Evolutionary conservation across 2,113 vertebrate genomes (phyloP).

Genomic region (Zosterops borbonicus): DNA sequence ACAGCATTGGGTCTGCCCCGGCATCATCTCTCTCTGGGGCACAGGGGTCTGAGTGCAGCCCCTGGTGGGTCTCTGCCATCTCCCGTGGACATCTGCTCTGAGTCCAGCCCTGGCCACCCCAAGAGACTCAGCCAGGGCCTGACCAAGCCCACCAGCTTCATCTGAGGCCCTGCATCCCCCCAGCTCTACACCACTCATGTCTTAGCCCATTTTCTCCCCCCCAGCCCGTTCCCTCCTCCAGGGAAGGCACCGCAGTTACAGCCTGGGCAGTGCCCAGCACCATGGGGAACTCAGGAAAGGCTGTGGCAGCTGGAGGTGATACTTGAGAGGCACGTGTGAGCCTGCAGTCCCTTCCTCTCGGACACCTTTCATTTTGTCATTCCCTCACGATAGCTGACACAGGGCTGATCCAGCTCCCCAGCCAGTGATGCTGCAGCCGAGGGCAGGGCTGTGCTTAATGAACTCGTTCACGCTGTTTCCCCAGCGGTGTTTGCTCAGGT

Average conservation of each 20-base stretch:
- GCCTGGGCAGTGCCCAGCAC: not conserved
- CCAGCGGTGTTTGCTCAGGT: not conserved
- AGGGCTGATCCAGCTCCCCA: not conserved
- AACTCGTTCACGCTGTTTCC: not conserved
- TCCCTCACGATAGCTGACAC: not conserved
- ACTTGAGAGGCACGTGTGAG: not conserved
- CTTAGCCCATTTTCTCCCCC: not conserved
- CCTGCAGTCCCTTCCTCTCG: not conserved
- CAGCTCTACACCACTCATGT: not conserved
- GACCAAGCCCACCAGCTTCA: not conserved
- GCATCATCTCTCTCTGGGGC: rapidly evolving
- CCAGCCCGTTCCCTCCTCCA: not conserved
- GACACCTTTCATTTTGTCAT: not conserved
- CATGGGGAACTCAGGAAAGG: not conserved
- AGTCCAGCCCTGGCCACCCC: no score
- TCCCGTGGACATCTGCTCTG: not conserved
- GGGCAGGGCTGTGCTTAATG: not conserved
- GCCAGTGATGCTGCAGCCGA: not conserved
- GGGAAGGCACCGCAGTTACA: not conserved
- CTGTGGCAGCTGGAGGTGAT: not conserved
- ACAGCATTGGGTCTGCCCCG: not conserved
- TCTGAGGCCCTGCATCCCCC: rapidly evolving
- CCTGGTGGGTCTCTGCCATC: not conserved
- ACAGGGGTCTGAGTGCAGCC: not conserved
- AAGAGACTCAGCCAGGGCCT: not conserved